Evolutionary conservation across 2,113 vertebrate species (phyloP).

Genomic region (Oreochromis aureus): DNA sequence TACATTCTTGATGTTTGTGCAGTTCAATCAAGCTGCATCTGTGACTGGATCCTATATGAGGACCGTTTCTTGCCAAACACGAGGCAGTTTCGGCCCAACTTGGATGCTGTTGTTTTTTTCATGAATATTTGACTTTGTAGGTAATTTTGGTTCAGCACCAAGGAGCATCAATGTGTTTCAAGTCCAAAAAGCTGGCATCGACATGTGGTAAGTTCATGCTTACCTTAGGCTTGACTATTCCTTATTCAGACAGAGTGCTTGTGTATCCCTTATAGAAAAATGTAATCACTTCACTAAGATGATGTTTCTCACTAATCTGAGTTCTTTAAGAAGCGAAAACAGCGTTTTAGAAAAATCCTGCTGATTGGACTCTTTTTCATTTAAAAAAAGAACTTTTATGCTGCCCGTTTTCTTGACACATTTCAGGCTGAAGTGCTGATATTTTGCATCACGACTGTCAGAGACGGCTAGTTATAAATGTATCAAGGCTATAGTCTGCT

Average conservation of each 20-base stretch:
- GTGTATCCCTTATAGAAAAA: not conserved
- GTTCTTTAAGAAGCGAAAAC: fast-evolving
- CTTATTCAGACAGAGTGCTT: not conserved
- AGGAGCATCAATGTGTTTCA: not conserved
- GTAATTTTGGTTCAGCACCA: fast-evolving
- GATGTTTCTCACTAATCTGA: not conserved
- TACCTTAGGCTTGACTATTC: not conserved
- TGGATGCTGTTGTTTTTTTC: not conserved
- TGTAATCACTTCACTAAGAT: not conserved
- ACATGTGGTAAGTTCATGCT: not conserved
- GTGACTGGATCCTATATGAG: not conserved
- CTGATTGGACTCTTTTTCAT: not conserved
- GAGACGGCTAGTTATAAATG: not conserved
- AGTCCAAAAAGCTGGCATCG: not conserved
- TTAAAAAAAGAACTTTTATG: not conserved
- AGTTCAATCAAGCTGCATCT: not conserved
- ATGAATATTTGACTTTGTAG: not conserved
- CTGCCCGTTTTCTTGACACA: not conserved
- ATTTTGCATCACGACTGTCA: not conserved
- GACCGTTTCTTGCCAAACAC: not conserved
- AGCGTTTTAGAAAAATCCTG: not conserved
- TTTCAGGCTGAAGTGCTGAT: not conserved
- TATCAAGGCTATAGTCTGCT: not conserved
- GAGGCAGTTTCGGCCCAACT: not conserved
- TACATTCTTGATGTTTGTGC: not conserved